Evolutionary conservation across 2,113 vertebrate species (phyloP).

Genomic region (Osmerus eperlanus): DNA sequence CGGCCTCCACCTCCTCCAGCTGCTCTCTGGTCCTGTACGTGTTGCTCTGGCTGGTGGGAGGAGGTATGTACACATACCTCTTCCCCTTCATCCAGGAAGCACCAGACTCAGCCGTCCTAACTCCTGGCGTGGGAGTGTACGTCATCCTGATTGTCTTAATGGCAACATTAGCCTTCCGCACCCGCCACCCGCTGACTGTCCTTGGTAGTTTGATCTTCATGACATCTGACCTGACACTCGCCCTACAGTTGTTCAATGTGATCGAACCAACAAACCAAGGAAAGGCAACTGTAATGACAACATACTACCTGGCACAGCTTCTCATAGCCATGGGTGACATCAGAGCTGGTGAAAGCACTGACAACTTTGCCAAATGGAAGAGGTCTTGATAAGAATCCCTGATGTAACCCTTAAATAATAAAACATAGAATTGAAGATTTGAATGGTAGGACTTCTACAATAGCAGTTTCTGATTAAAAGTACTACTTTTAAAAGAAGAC

Average conservation of each 20-base stretch:
- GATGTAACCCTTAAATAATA: not conserved
- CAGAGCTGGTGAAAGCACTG: slow-evolving; percentile 35
- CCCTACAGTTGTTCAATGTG: slow-evolving; percentile 68
- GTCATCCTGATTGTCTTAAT: slow-evolving; percentile 58
- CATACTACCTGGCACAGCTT: slow-evolving; percentile 80
- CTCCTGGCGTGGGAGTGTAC: slow-evolving; percentile 66
- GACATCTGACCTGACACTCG: slow-evolving; percentile 72
- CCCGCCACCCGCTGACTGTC: slow-evolving; percentile 1
- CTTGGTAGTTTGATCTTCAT: slow-evolving; percentile 73
- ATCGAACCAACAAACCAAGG: slow-evolving; percentile 38
- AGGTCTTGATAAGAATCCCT: slow-evolving; percentile 45
- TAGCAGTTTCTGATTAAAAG: too few relatives aligned
- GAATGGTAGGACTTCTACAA: too few relatives aligned
- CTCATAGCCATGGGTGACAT: slow-evolving; percentile 74
- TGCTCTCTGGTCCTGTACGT: slow-evolving; percentile 44
- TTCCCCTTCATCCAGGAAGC: slow-evolving; percentile 59
- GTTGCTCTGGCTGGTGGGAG: slow-evolving; percentile 16
- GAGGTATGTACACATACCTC: slow-evolving; percentile 44
- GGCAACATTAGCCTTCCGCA: slow-evolving; percentile 64
- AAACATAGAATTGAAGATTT: too few relatives aligned
- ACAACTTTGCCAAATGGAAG: slow-evolving; percentile 70
- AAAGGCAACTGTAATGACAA: slow-evolving; percentile 67
- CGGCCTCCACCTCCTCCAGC: slow-evolving; percentile 32
- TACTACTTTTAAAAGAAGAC: too few relatives aligned
- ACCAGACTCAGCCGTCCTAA: slow-evolving; percentile 43